Percentiles rank a stretch among this genome's conserved stretches.
phyloP scores from a whole-genome alignment of 1,140 invertebrate genomes.

The Drosophila sulfurigaster region DNA sequence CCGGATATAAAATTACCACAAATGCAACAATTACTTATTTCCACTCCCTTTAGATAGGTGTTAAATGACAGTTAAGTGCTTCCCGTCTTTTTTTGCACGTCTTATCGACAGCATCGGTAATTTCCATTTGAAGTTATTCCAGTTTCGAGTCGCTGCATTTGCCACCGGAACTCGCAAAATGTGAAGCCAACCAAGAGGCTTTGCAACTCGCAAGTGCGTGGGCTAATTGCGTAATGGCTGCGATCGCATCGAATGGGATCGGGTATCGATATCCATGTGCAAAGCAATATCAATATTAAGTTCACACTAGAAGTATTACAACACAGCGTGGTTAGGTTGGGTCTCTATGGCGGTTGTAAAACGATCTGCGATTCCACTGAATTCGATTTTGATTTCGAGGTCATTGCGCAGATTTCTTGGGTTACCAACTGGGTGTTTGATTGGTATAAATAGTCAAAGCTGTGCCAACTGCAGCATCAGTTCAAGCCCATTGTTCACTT shows the following conservation, averaged over 20 bases:
- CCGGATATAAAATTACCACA: no score
- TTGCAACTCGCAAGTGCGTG: slow-evolving; percentile 50
- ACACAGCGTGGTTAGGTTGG: slow-evolving; percentile 37
- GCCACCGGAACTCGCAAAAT: slow-evolving; percentile 26
- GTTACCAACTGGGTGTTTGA: slow-evolving; percentile 49
- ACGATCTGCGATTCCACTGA: slow-evolving; percentile 25
- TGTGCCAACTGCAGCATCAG: slow-evolving; percentile 56
- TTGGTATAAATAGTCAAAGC: slow-evolving; percentile 62
- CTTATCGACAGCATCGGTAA: neutral
- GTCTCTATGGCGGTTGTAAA: slow-evolving; percentile 40
- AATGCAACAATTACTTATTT: neutral
- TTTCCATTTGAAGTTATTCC: neutral
- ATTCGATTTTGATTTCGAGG: slow-evolving; percentile 57
- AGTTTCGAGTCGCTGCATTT: neutral
- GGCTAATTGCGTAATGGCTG: slow-evolving; percentile 54
- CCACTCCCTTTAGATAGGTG: neutral
- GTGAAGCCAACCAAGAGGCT: slow-evolving; percentile 37
- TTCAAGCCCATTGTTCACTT: slow-evolving; percentile 32
- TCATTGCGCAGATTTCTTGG: slow-evolving; percentile 70
- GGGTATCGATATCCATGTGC: slow-evolving; percentile 42
- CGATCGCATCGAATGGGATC: slow-evolving; percentile 20
- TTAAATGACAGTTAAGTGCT: neutral
- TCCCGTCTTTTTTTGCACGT: neutral
- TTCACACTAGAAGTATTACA: slow-evolving; percentile 62
- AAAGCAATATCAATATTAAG: slow-evolving; percentile 73